Conservation (phyloP, 1,140 invertebrate genomes). For the Elymnias hypermnestra region DNA sequence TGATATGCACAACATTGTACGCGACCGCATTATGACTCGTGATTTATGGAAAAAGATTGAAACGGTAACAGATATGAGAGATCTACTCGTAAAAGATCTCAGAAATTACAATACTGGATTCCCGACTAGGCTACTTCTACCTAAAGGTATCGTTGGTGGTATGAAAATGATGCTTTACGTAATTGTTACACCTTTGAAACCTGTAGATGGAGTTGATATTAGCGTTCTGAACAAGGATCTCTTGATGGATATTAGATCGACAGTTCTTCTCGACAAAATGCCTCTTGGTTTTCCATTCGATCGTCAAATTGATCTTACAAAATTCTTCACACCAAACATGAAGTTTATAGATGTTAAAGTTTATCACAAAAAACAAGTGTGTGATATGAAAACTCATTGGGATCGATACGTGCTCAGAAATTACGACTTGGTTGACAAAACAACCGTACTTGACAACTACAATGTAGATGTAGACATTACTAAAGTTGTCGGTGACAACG, state of each 20-base stretch:
- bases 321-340: constrained; percentile 77
- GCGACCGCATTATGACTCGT: constrained; percentile 58
- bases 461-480: constrained; percentile 44
- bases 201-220: constrained; percentile 50
- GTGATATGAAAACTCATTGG: constrained; percentile 59
- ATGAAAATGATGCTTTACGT: constrained; percentile 79
- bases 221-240: constrained; percentile 47
- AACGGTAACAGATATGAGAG: constrained; percentile 40
- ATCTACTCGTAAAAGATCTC: constrained; percentile 41
- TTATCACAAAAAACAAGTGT: constrained; percentile 72
- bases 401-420: constrained; percentile 45
- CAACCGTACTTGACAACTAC: constrained; percentile 24
- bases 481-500: constrained; percentile 31
- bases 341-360: constrained; percentile 78
- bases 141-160: constrained; percentile 78
- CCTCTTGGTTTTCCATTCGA: constrained; percentile 84
- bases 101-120: constrained; percentile 75
- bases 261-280: constrained; percentile 74
- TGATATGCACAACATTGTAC: constrained; percentile 73
- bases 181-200: constrained; percentile 70
- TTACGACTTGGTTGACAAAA: constrained; percentile 43
- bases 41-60: constrained; percentile 68
- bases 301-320: constrained; percentile 73
- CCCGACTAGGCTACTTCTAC: constrained; percentile 79
- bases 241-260: constrained; percentile 50